These are phyloP conservation scores for Dicerorhinus sumatrensis DNA, from an alignment of 2,113 vertebrate genomes.

Conservation along the genomic window DNA sequence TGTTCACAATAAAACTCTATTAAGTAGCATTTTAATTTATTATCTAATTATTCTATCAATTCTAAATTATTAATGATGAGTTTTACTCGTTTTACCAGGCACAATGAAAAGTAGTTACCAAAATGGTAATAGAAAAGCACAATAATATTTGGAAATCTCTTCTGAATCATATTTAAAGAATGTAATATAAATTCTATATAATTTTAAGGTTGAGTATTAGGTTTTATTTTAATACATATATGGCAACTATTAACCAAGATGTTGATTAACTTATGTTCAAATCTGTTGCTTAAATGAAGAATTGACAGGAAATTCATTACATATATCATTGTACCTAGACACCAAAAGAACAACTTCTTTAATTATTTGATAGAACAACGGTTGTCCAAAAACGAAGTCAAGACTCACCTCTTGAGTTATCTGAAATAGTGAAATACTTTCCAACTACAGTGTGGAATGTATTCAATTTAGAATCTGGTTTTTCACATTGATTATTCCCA, in stretches of 20 bases:
- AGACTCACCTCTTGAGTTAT: not conserved
- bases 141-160: not conserved
- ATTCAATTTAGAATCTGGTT: not conserved
- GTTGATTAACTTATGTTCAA: not conserved
- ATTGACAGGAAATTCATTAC: not conserved
- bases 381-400: not conserved
- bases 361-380: not conserved
- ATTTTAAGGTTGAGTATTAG: not conserved
- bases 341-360: not conserved
- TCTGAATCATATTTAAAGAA: not conserved
- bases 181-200: not conserved
- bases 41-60: not conserved
- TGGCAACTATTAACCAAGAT: not conserved
- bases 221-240: not conserved
- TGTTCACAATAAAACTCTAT: not conserved
- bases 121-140: not conserved
- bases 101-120: not conserved
- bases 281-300: not conserved
- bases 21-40: not conserved
- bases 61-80: not conserved
- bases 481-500: not conserved
- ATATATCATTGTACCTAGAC: not conserved
- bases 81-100: not conserved
- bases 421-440: not conserved
- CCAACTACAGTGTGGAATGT: not conserved